Conservation (phyloP, 2,888 invertebrate species). For the Acronicta alni region DNA sequence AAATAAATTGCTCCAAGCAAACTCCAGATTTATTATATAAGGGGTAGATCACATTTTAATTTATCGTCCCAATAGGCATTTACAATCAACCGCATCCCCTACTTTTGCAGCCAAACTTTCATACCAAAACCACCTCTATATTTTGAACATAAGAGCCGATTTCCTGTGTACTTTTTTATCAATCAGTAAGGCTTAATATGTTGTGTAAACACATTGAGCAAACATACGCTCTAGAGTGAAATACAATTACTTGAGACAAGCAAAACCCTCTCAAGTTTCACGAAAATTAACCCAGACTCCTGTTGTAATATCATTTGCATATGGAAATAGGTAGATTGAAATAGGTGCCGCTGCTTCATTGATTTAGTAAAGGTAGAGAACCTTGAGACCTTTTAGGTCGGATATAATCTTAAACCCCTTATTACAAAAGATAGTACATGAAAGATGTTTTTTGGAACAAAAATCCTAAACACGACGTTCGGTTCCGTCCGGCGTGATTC, state of each 20-base stretch:
- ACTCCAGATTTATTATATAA: conserved; percentile 49
- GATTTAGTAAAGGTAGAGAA: background rate
- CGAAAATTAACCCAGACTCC: conserved; percentile 21
- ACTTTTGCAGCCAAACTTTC: conserved; percentile 10
- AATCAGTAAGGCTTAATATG: conserved; percentile 23
- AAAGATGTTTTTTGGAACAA: too few species aligned
- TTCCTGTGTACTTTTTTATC: conserved; percentile 2
- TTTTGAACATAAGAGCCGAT: accelerated
- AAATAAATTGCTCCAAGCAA: conserved; percentile 54
- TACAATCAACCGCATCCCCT: conserved; percentile 29
- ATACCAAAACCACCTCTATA: conserved; percentile 11
- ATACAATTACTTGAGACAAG: conserved; percentile 44
- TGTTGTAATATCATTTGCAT: conserved; percentile 16
- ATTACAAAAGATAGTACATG: too few species aligned
- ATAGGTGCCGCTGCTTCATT: conserved; percentile 7
- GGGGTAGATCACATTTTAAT: conserved; percentile 57
- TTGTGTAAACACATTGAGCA: conserved; percentile 23
- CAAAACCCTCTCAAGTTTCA: conserved; percentile 10
- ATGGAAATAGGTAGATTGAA: conserved; percentile 21
- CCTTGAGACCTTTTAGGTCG: too few species aligned
- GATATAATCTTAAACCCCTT: too few species aligned
- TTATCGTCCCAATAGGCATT: conserved; percentile 53
- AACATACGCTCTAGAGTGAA: conserved; percentile 48
- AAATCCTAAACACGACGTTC: too few species aligned
- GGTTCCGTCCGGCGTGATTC: too few species aligned